A percentile compares a stretch with the other conserved stretches of the same genome.
phyloP scores from a whole-genome alignment of 2,888 invertebrate genomes.

The Archips crataeganus region DNA sequence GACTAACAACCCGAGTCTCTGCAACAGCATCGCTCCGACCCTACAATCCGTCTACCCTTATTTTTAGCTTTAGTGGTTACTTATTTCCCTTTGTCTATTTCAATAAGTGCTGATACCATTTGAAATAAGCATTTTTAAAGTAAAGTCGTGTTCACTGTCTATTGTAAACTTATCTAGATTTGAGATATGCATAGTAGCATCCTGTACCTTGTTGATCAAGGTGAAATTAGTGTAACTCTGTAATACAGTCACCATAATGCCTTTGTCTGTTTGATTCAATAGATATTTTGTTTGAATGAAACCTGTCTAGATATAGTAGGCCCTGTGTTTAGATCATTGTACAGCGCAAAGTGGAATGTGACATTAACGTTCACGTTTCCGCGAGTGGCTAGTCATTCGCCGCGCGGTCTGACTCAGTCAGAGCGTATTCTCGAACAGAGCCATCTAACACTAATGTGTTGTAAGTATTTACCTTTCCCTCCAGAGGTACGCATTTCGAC shows the following conservation, averaged over 20 bases:
- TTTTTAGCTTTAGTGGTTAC: slow-evolving; percentile 83
- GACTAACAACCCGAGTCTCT: slow-evolving; percentile 31
- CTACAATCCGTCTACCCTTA: slow-evolving; percentile 74
- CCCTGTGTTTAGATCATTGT: slow-evolving; percentile 73
- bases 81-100: slow-evolving; percentile 64
- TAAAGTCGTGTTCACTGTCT: slow-evolving; percentile 62
- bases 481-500: slow-evolving; percentile 75
- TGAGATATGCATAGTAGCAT: slow-evolving; percentile 69
- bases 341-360: slow-evolving; percentile 51
- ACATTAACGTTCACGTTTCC: slow-evolving; percentile 45
- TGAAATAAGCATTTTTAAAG: slow-evolving; percentile 64
- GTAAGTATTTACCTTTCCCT: slow-evolving; percentile 78
- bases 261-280: slow-evolving; percentile 66
- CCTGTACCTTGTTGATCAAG: slow-evolving; percentile 58
- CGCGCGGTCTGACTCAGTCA: slow-evolving; percentile 65
- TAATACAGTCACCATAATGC: slow-evolving; percentile 61
- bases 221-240: slow-evolving; percentile 59
- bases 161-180: slow-evolving; percentile 70
- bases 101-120: slow-evolving; percentile 68
- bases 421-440: slow-evolving; percentile 64
- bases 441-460: slow-evolving; percentile 77
- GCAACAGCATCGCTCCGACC: slow-evolving; percentile 59
- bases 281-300: slow-evolving; percentile 59
- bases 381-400: slow-evolving; percentile 67
- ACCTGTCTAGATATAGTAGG: slow-evolving; percentile 75